These are phyloP conservation scores for Lytechinus variegatus DNA, from an alignment of 35 echinoderm and acorn worm genomes.

Conservation along the genomic window DNA sequence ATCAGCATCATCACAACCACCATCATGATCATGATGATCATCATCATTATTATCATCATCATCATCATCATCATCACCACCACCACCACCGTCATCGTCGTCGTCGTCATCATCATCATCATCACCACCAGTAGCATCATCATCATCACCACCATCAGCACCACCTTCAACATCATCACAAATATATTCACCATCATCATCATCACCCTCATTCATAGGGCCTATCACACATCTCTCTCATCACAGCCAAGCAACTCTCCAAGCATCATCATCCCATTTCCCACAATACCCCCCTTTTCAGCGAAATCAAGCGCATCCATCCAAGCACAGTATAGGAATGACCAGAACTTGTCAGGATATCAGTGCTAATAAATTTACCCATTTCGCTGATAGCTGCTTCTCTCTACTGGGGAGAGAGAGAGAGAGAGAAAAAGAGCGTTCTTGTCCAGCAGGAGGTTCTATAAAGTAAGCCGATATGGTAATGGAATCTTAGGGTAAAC, in stretches of 20 bases:
- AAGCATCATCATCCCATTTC: background rate
- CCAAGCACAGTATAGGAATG: background rate
- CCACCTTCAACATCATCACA: background rate
- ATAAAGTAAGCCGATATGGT: background rate
- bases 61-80: conserved; percentile 45
- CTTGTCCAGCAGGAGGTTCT: background rate
- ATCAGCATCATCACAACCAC: background rate
- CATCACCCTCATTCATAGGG: background rate
- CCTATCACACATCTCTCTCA: background rate
- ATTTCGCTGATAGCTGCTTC: background rate
- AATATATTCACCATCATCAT: background rate
- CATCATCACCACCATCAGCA: conserved; percentile 22
- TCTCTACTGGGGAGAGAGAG: background rate
- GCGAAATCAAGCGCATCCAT: background rate
- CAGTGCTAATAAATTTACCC: background rate
- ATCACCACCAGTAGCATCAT: background rate
- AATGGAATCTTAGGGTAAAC: background rate
- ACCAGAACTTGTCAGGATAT: background rate
- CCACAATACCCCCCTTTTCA: background rate
- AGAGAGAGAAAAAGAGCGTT: background rate
- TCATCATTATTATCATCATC: conserved; percentile 36
- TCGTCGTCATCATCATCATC: background rate
- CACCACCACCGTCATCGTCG: conserved; percentile 48
- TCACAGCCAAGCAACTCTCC: background rate
- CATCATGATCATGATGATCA: background rate